phyloP scores from a whole-genome alignment of 1,140 invertebrate genomes.

The Holcopasites calliopsidis region DNA sequence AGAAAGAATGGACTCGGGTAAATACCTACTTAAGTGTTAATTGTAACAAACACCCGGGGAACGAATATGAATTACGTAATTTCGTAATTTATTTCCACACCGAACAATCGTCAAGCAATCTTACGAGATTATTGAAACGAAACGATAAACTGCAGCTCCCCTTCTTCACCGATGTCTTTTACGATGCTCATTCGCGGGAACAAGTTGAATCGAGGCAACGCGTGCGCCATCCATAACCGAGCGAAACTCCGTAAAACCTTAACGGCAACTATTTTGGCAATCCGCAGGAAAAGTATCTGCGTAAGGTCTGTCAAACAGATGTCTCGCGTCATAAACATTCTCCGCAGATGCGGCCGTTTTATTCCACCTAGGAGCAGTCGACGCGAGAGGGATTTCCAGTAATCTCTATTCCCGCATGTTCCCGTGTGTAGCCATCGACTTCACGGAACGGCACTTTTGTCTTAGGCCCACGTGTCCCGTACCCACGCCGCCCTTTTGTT shows the following conservation, averaged over 20 bases:
- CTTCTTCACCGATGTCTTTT: too few relatives aligned
- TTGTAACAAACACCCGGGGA: too few relatives aligned
- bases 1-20: too few relatives aligned
- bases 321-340: constrained; percentile 5
- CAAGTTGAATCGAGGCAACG: too few relatives aligned
- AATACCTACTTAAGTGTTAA: too few relatives aligned
- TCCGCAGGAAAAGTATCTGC: neutral
- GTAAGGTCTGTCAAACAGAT: constrained; percentile 10
- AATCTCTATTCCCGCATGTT: neutral
- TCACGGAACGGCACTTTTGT: neutral
- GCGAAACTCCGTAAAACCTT: neutral
- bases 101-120: too few relatives aligned
- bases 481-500: neutral
- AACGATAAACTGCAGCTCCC: too few relatives aligned
- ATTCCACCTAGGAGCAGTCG: neutral
- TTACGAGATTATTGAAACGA: too few relatives aligned
- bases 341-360: neutral
- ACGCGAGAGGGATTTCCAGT: neutral
- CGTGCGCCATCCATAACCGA: neutral
- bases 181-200: too few relatives aligned
- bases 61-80: too few relatives aligned
- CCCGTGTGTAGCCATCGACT: neutral
- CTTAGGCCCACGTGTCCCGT: neutral
- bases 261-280: neutral
- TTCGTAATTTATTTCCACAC: too few relatives aligned